Base-by-base conservation (phyloP, 64 coral and sea anemone species). In the Hydrozoanthus tunicans region DNA sequence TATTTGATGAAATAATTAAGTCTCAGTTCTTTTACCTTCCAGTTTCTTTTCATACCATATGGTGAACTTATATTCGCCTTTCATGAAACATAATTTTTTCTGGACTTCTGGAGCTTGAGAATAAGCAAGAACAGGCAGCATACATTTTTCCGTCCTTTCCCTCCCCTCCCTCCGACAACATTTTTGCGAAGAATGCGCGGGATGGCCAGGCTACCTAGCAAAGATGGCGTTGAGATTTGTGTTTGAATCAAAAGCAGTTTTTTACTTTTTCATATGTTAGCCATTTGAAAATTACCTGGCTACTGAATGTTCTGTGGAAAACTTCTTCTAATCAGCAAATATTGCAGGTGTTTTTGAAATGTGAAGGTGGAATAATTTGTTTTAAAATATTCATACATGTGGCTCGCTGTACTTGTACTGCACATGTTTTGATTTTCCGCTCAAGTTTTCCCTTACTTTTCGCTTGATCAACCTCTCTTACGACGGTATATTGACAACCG, bases 201-300 rank as follows among this genome's bases (percentile, higher is more conserved):
- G 10, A 11, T 66, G 64, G 32, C 72, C 72, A 52, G 72, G 72
- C 32, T 76, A 76, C 72, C 72, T 53, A 76, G 72, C 72, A 76
- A 76, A 76, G 25, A 76, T 76, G 72, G 72, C 43, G 72, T 7
- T 76, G 27, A 43, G 10, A 76, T 53, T 76, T 76, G 25, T 3
- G 6, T 3, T 69, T 4, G 24, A 27, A 76, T 26, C 9, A 4
- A 52, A 76, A 26, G 7, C 25, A 76, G 8, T 76, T 6, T 4
- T 52, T 4, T 43, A 76, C 10, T 4, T 76, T 13, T 3, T 8
- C 6, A 11, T 15, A 66, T 32, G 10, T 52, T 51, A 51, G 14
- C 9, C 10, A 69, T 69, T 6, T 43, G 0, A 12, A 53, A 76
- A 8, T 12, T 12, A 32, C 13, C 5, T 52, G 10, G 27, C 7